Evolutionary conservation across 2,113 vertebrate species (phyloP), one percentile per base, ranked within the genome.

Genomic region (rat (Rattus norvegicus)): DNA sequence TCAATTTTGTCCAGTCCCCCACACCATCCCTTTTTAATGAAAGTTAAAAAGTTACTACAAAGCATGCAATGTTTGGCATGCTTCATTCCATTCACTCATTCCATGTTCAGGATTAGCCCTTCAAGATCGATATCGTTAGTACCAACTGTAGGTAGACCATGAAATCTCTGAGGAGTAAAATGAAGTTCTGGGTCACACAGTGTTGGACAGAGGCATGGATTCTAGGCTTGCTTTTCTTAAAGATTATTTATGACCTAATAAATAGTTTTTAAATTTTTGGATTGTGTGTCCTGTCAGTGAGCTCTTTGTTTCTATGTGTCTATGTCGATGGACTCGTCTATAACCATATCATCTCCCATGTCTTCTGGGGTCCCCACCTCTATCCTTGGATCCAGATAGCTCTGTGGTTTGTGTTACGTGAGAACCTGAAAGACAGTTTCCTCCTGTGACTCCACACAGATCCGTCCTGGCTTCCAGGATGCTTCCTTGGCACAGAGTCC

Each of bases 111-210:
- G 63, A 90, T 83, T 56, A 96, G 52, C 61, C 47, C 22, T 11
- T 0, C 36, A 65, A 94, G 87, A 30, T 59, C 33, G 33, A 22
- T n/a, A 4, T 0, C 70, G 26, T 92, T 56, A 80, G 47, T 72
- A 7, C 67, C 87, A 22, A 79, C 43, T 70, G 93, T 87, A 83
- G n/a, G 10, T 20, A 47, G 43, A 67, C 26, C 43, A 86, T 47
- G 75, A 90, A 52, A 20, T 67, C 54, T 92, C 36, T 56, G 93
- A 96, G 87, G 75, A 95, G 43, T 26, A n/a, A 91, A 76, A 70
- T 52, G 39, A 91, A 28, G 22, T 52, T 61, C 39, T 30, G 26
- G 22, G 76, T 72, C 86, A 91, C 20, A 72, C 5, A 49, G 70
- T 83, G 36, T 69, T 83, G 52, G 19, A 7, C 14, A 73, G 19